These are phyloP conservation scores for Drosophila ohnishii DNA, from an alignment of 1,140 invertebrate species.

Conservation along the genomic window DNA sequence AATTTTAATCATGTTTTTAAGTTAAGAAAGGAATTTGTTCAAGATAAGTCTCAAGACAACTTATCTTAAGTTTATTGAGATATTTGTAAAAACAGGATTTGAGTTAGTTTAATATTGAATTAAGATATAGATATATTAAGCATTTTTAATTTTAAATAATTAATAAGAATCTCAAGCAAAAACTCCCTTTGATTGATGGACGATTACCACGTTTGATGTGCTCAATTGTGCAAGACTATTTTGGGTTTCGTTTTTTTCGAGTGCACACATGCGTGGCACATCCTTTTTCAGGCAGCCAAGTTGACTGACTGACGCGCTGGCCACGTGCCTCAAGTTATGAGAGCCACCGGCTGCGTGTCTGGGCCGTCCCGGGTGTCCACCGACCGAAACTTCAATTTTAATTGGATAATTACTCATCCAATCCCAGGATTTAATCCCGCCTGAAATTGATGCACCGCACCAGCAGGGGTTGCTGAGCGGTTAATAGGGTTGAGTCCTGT, in stretches of 20 bases:
- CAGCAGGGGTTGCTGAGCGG: conserved; percentile 6
- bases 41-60: not conserved
- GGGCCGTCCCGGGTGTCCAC: conserved; percentile 17
- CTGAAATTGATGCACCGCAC: conserved; percentile 51
- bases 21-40: not conserved
- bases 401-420: conserved; percentile 78
- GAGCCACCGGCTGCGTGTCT: conserved; percentile 6
- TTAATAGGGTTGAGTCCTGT: conserved; percentile 9
- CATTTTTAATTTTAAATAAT: not conserved
- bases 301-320: conserved; percentile 48
- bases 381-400: conserved; percentile 61
- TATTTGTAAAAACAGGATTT: not conserved
- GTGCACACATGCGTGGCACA: conserved; percentile 23
- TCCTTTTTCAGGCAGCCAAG: conserved; percentile 36
- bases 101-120: too few relatives aligned
- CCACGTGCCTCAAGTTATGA: conserved; percentile 54
- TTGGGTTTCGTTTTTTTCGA: not conserved
- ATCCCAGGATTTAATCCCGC: conserved; percentile 60
- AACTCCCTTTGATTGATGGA: not conserved
- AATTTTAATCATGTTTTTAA: not conserved
- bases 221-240: conserved; percentile 6
- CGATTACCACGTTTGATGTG: conserved; percentile 1
- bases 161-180: not conserved
- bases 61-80: not conserved
- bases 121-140: not conserved